A percentile compares a stretch with the other conserved stretches of the same genome.
These are phyloP conservation scores for Aphis gossypii DNA, from an alignment of 1,140 invertebrate genomes.

Conservation along the genomic window DNA sequence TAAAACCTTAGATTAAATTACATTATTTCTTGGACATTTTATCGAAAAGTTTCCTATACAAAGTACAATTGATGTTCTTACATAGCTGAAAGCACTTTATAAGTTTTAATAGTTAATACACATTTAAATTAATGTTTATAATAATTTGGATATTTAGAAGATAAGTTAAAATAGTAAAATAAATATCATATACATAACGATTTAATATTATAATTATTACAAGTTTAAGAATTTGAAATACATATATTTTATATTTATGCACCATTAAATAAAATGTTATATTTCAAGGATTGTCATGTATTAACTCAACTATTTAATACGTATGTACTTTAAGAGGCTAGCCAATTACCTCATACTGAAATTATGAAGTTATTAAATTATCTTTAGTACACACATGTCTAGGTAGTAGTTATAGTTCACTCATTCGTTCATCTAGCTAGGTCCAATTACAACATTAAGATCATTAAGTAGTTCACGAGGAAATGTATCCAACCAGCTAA, in stretches of 20 bases:
- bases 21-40: not conserved
- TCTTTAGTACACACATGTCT: not conserved
- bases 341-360: not conserved
- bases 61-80: not conserved
- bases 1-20: not conserved
- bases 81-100: not conserved
- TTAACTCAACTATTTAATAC: not conserved
- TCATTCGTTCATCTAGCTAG: not conserved
- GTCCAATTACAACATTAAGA: not conserved
- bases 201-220: not conserved
- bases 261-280: not conserved
- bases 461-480: not conserved
- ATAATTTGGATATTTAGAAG: not conserved
- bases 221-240: not conserved
- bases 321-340: not conserved
- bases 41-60: not conserved
- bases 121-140: not conserved
- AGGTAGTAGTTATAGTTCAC: not conserved
- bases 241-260: not conserved
- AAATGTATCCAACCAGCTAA: not conserved
- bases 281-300: not conserved
- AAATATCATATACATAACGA: not conserved
- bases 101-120: not conserved
- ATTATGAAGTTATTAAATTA: slow-evolving; percentile 15
- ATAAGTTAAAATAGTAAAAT: not conserved